phyloP scores from a whole-genome alignment of 2,797 vertebrate species.

The Allochrocebus solatus region DNA sequence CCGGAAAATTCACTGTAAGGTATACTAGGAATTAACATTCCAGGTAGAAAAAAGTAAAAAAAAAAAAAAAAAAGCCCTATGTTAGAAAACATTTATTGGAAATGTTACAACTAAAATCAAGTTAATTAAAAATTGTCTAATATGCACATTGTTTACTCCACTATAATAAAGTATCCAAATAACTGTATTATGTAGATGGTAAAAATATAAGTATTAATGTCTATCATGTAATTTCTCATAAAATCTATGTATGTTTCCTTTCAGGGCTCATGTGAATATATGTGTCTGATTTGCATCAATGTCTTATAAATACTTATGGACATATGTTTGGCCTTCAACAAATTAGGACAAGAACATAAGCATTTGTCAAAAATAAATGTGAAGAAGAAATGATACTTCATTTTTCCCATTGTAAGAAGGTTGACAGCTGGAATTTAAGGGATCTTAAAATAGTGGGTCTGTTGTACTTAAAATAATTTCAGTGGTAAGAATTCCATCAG shows the following conservation, averaged over 20 bases:
- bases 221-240: constrained; percentile 34
- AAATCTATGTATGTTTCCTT: constrained; percentile 44
- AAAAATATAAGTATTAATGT: constrained; percentile 59
- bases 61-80: not conserved
- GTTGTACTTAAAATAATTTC: constrained; percentile 79
- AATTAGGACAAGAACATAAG: constrained; percentile 72
- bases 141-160: not conserved
- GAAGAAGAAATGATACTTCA: constrained; percentile 67
- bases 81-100: constrained; percentile 42
- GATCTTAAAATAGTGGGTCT: constrained; percentile 64
- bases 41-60: constrained; percentile 33
- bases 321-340: constrained; percentile 65
- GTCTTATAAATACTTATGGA: constrained; percentile 62
- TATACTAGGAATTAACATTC: constrained; percentile 15
- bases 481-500: constrained; percentile 78
- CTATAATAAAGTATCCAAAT: constrained; percentile 44
- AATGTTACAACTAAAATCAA: constrained; percentile 37
- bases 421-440: constrained; percentile 75
- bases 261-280: not conserved
- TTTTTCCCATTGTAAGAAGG: constrained; percentile 59
- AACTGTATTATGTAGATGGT: constrained; percentile 36
- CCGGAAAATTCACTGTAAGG: constrained; percentile 48
- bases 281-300: constrained; percentile 64
- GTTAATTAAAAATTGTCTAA: constrained; percentile 29
- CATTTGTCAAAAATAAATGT: constrained; percentile 81